Percentiles rank a stretch among this genome's conserved stretches.
Conservation (phyloP, 2,888 invertebrate species). For the Mermis nigrescens region DNA sequence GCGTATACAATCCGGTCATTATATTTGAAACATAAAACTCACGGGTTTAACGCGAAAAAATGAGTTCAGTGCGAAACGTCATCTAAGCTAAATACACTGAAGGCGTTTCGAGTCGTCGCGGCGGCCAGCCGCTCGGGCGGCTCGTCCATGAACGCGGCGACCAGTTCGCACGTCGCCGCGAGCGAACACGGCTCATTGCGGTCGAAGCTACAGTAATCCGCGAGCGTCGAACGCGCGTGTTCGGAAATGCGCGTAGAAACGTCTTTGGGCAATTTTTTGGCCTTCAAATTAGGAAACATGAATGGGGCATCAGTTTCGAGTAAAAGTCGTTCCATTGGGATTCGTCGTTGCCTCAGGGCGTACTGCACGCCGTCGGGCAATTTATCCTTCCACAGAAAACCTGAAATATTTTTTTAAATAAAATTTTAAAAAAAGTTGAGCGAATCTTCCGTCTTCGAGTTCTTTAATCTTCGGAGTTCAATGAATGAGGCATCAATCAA, state of each 20-base stretch:
- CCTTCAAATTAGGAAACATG: constrained; percentile 83
- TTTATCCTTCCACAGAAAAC: constrained; percentile 74
- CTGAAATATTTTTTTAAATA: constrained; percentile 33
- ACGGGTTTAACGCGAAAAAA: too few species aligned
- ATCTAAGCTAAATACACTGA: too few species aligned
- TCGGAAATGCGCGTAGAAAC: constrained; percentile 14
- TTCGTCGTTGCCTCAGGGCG: constrained; percentile 54
- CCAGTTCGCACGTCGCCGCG: constrained; percentile 75
- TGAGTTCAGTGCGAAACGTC: too few species aligned
- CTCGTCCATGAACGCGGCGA: constrained; percentile 70
- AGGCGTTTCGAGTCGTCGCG: constrained; percentile 76
- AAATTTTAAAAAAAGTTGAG: not conserved
- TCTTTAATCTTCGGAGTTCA: too few species aligned
- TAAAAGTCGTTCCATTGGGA: constrained; percentile 62
- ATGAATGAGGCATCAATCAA: too few species aligned
- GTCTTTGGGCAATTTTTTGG: constrained; percentile 53
- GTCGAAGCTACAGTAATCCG: constrained; percentile 78
- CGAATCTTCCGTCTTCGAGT: constrained; percentile 10
- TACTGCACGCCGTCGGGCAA: constrained; percentile 70
- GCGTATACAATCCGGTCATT: too few species aligned
- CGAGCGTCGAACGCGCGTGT: constrained; percentile 13
- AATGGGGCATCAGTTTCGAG: constrained; percentile 86
- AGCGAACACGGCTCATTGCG: constrained; percentile 85
- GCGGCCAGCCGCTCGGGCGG: constrained; percentile 71
- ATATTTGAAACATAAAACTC: too few species aligned